These are phyloP conservation scores for Naja naja DNA, from an alignment of 2,113 vertebrate genomes.

Conservation along the genomic window DNA sequence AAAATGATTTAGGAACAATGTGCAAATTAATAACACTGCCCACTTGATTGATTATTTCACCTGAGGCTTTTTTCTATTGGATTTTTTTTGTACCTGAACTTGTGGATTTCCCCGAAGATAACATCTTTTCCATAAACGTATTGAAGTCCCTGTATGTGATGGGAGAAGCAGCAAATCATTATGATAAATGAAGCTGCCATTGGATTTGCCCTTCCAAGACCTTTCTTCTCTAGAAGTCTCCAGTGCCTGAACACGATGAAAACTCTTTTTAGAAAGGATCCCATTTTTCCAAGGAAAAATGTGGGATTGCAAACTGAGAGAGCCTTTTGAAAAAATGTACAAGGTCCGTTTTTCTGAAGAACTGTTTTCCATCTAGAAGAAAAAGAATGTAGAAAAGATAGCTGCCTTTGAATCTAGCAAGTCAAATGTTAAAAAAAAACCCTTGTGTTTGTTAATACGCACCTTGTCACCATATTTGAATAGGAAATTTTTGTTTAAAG, in stretches of 20 bases:
- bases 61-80: neutral
- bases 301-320: constrained; percentile 74
- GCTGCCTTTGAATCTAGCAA: neutral
- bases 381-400: neutral
- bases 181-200: constrained; percentile 44
- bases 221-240: constrained; percentile 79
- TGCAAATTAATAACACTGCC: neutral
- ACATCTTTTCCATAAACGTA: constrained; percentile 86
- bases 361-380: constrained; percentile 50
- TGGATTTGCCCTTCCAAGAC: constrained; percentile 61
- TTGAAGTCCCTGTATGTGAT: constrained; percentile 76
- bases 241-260: constrained; percentile 69
- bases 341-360: constrained; percentile 48
- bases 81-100: constrained; percentile 73
- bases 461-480: constrained; percentile 69
- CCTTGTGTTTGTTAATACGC: neutral
- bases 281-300: constrained; percentile 83
- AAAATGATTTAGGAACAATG: neutral
- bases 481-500: constrained; percentile 70
- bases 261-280: constrained; percentile 69
- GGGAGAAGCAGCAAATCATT: constrained; percentile 79
- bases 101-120: constrained; percentile 86
- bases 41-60: neutral
- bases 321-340: constrained; percentile 80
- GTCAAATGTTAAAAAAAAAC: neutral